Evolutionary conservation across 2,888 invertebrate species (phyloP).

Genomic region (Hydrotaea diabolus): DNA sequence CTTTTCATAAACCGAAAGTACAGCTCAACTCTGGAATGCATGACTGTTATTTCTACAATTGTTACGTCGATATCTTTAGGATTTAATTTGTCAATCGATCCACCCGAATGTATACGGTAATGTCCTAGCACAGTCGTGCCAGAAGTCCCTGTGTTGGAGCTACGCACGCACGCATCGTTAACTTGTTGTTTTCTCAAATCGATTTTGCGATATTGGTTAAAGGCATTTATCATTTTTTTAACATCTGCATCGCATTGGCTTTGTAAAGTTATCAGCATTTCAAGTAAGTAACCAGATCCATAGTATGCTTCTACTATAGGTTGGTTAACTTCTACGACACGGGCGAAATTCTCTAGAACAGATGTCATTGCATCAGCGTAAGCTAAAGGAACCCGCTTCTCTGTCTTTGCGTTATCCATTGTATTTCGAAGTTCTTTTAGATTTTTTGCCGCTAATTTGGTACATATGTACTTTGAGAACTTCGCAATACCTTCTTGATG

Average conservation of each 20-base stretch:
- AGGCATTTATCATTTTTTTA: slow-evolving; percentile 85
- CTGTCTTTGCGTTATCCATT: slow-evolving; percentile 84
- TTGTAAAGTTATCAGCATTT: slow-evolving; percentile 88
- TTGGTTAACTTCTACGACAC: slow-evolving; percentile 92
- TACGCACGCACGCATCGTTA: slow-evolving; percentile 82
- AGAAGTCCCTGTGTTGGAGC: slow-evolving; percentile 71
- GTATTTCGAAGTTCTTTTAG: slow-evolving; percentile 87
- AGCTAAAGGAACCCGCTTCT: slow-evolving; percentile 88
- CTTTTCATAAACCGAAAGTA: slow-evolving; percentile 93
- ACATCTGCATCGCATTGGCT: slow-evolving; percentile 88
- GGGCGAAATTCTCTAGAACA: slow-evolving; percentile 92
- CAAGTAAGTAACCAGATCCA: slow-evolving; percentile 88
- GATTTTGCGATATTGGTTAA: slow-evolving; percentile 86
- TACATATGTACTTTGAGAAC: slow-evolving; percentile 92
- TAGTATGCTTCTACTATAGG: slow-evolving; percentile 94
- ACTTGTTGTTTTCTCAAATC: slow-evolving; percentile 84
- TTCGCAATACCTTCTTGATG: slow-evolving; percentile 94
- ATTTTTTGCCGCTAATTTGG: slow-evolving; percentile 86
- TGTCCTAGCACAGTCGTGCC: slow-evolving; percentile 75
- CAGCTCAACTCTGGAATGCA: slow-evolving; percentile 94
- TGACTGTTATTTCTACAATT: slow-evolving; percentile 93
- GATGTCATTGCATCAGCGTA: slow-evolving; percentile 93
- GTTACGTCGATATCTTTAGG: slow-evolving; percentile 93
- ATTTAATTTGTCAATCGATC: slow-evolving; percentile 84
- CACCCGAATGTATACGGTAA: slow-evolving; percentile 79